These are phyloP conservation scores for Digitonthophagus gazella DNA, from an alignment of 2,888 invertebrate species.

Conservation along the genomic window DNA sequence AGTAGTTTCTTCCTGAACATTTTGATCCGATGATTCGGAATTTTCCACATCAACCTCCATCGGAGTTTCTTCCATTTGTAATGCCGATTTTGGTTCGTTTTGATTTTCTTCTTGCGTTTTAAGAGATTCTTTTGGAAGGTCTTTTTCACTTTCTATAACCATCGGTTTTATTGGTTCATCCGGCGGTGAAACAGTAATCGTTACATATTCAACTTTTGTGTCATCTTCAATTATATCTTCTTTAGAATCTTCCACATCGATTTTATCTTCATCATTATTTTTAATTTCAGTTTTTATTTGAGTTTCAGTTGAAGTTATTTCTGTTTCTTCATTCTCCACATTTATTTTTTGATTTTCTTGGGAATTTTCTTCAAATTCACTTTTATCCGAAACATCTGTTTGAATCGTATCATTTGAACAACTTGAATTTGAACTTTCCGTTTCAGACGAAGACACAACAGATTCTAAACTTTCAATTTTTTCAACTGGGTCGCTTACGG, in stretches of 20 bases:
- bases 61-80: slow-evolving; percentile 28
- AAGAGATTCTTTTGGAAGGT: slow-evolving; percentile 17
- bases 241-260: background rate
- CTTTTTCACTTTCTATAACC: slow-evolving; percentile 10
- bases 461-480: slow-evolving; percentile 41
- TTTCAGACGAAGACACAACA: slow-evolving; percentile 22
- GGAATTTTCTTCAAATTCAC: slow-evolving; percentile 50
- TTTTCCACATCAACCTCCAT: slow-evolving; percentile 32
- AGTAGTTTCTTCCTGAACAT: no score
- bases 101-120: background rate
- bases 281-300: background rate
- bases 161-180: slow-evolving; percentile 17
- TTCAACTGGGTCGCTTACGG: slow-evolving; percentile 51
- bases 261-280: slow-evolving; percentile 5
- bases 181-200: background rate
- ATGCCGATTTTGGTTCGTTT: background rate
- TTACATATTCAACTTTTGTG: slow-evolving; percentile 2
- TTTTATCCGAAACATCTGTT: slow-evolving; percentile 42
- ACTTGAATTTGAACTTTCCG: slow-evolving; percentile 43
- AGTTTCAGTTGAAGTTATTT: no score
- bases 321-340: slow-evolving; percentile 16
- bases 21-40: slow-evolving; percentile 18
- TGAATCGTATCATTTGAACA: slow-evolving; percentile 47
- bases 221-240: background rate
- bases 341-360: slow-evolving; percentile 10